Conservation (phyloP, 2,888 invertebrate species). For the Callyntrura guangdongensis region DNA sequence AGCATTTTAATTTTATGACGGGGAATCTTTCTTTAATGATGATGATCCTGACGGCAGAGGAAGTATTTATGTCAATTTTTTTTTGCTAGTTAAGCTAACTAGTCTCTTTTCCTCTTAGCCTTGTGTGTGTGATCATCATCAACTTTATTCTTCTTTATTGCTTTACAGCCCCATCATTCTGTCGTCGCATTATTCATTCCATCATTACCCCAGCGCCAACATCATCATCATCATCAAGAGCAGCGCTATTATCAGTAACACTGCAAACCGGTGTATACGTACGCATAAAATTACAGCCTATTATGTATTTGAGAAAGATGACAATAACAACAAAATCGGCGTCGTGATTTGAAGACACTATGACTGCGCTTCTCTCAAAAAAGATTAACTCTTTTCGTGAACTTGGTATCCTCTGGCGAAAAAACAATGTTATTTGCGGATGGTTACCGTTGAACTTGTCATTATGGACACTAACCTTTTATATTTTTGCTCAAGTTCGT, state of each 20-base stretch:
- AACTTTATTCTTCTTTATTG: background rate
- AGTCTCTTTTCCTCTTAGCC: background rate
- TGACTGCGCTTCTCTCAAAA: background rate
- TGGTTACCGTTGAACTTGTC: constrained; percentile 1
- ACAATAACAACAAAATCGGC: background rate
- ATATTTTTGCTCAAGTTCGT: constrained; percentile 21
- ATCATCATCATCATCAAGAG: no score
- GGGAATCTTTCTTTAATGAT: constrained; percentile 9
- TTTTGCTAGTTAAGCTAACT: background rate
- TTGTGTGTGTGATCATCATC: background rate
- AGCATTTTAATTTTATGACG: constrained; percentile 54
- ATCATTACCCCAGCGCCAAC: background rate
- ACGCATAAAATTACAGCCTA: constrained; percentile 25
- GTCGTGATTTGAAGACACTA: constrained; percentile 36
- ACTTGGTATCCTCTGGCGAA: background rate
- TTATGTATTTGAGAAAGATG: constrained; percentile 7
- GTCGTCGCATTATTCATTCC: constrained; percentile 44
- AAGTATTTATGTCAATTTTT: background rate
- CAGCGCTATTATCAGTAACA: no score
- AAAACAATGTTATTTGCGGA: background rate
- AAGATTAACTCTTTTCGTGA: constrained; percentile 11
- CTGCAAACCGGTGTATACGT: background rate
- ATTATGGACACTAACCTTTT: constrained; percentile 14
- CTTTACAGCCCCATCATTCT: constrained; percentile 12
- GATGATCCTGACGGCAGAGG: background rate